Percentiles rank a stretch among this genome's conserved stretches.
Conservation (phyloP, 2,113 vertebrate genomes). For the Vicugna pacos region DNA sequence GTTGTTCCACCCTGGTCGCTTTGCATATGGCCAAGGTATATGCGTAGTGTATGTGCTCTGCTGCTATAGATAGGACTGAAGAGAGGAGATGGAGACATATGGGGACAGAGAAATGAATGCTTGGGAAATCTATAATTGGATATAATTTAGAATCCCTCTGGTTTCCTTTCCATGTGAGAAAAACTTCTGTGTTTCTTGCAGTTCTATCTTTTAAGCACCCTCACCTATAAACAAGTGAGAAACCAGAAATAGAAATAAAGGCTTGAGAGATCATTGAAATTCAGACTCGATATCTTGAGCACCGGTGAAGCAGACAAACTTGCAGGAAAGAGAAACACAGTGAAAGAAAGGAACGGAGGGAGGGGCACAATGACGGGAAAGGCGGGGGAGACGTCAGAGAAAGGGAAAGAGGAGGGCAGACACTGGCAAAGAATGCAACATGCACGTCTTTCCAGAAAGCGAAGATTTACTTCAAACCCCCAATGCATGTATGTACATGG, state of each 20-base stretch:
- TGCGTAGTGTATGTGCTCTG: background rate
- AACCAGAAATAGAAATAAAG: constrained; percentile 68
- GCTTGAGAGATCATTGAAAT: constrained; percentile 57
- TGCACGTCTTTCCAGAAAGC: background rate
- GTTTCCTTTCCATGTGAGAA: constrained; percentile 37
- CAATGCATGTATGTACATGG: background rate
- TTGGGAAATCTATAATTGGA: constrained; percentile 49
- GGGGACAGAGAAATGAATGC: background rate
- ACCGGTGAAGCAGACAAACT: constrained; percentile 41
- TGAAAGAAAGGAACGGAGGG: background rate
- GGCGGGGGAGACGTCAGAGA: background rate
- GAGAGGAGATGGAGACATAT: background rate
- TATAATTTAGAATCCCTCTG: constrained; percentile 14
- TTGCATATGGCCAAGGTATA: background rate
- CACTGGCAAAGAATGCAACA: background rate
- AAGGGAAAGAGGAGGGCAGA: background rate
- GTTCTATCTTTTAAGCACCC: background rate
- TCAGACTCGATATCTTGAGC: constrained; percentile 43
- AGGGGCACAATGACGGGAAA: background rate
- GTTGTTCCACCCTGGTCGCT: background rate
- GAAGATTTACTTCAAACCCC: background rate
- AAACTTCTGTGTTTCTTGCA: background rate
- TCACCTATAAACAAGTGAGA: constrained; percentile 38
- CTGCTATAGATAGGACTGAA: background rate
- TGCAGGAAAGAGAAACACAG: background rate